Evolutionary conservation across 2,797 vertebrate genomes (phyloP).

Genomic region (Allobates femoralis): DNA sequence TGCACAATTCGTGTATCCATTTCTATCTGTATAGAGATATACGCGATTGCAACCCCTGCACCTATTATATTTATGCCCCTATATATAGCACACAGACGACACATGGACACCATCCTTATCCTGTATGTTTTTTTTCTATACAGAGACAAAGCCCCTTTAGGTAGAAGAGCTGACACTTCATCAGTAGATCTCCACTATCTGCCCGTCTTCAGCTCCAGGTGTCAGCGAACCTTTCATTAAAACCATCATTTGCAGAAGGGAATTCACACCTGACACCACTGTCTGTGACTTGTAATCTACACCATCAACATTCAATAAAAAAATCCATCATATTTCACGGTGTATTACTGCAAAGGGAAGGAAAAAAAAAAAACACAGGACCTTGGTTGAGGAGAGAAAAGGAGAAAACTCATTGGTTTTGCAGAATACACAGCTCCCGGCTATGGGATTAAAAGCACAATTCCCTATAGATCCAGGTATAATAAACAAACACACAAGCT

Average conservation of each 20-base stretch:
- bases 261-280: constrained; percentile 36
- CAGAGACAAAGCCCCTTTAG: not conserved
- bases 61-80: too few species aligned
- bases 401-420: not conserved
- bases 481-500: constrained; percentile 1
- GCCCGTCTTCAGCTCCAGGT: constrained; percentile 54
- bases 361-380: not conserved
- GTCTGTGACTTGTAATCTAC: not conserved
- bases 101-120: too few species aligned
- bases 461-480: constrained; percentile 23
- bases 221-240: constrained; percentile 70
- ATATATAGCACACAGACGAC: too few species aligned
- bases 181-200: not conserved
- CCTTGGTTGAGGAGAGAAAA: not conserved
- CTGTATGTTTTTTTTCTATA: not conserved
- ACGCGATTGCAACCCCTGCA: too few species aligned
- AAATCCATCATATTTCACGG: constrained; percentile 14
- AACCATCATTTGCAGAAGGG: constrained; percentile 68
- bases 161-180: not conserved
- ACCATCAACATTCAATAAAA: constrained; percentile 19
- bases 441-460: constrained; percentile 4
- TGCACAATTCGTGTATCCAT: too few species aligned
- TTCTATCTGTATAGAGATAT: too few species aligned
- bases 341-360: not conserved
- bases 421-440: not conserved